phyloP scores from a whole-genome alignment of 2,797 vertebrate species.

The Amniataba percoides region DNA sequence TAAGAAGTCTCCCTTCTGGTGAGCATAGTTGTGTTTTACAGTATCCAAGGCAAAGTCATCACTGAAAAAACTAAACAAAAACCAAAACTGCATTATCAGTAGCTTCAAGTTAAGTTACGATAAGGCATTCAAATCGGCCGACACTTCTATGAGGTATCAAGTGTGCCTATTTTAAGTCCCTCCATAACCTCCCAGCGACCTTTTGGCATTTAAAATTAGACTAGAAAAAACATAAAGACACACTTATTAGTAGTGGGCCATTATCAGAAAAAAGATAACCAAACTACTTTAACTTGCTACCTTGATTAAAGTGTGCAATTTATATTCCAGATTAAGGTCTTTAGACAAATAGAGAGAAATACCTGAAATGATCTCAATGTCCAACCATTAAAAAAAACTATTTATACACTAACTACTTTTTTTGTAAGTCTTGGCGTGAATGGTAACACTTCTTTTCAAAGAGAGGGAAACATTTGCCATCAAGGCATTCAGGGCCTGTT shows the following conservation, averaged over 20 bases:
- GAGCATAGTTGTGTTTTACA: slow-evolving; percentile 35
- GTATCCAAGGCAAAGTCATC: slow-evolving; percentile 45
- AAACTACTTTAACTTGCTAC: slow-evolving; percentile 26
- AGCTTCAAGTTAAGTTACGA: slow-evolving; percentile 57
- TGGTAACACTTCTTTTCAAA: slow-evolving; percentile 39
- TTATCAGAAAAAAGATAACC: slow-evolving; percentile 15
- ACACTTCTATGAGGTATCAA: slow-evolving; percentile 60
- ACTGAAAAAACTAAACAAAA: slow-evolving; percentile 2
- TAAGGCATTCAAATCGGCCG: slow-evolving; percentile 68
- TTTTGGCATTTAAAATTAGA: slow-evolving; percentile 53
- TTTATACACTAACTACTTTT: background rate
- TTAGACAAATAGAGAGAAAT: background rate
- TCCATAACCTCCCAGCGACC: slow-evolving; percentile 9
- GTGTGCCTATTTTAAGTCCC: slow-evolving; percentile 34
- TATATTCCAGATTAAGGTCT: slow-evolving; percentile 11
- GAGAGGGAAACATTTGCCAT: slow-evolving; percentile 7
- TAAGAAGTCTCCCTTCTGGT: slow-evolving; percentile 10
- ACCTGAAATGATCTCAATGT: slow-evolving; percentile 5
- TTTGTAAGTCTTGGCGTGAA: slow-evolving; percentile 16
- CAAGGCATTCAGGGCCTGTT: background rate
- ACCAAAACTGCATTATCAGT: slow-evolving; percentile 28
- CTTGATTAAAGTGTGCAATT: slow-evolving; percentile 7
- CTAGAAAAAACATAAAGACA: slow-evolving; percentile 19
- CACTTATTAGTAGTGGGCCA: slow-evolving; percentile 10
- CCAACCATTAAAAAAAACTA: slow-evolving; percentile 25